phyloP scores from a whole-genome alignment of 2,113 vertebrate genomes.

The Tympanuchus pallidicinctus region DNA sequence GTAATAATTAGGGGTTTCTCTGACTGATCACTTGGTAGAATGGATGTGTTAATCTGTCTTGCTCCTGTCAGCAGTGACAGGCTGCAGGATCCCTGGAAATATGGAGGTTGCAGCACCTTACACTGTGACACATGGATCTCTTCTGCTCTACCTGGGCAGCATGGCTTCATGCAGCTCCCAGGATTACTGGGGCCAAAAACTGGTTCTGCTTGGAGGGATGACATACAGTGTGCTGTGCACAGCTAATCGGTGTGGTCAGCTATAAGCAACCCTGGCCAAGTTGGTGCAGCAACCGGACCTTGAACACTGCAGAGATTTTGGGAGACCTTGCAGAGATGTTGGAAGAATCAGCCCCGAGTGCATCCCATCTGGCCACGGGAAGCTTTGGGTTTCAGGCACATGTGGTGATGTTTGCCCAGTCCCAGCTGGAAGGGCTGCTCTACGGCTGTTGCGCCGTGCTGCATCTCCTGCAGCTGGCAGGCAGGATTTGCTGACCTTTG shows the following conservation, averaged over 20 bases:
- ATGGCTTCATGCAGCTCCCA: rapidly evolving
- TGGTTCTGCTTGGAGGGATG: not conserved
- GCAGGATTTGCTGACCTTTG: constrained; percentile 49
- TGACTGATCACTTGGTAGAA: not conserved
- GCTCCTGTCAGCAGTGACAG: not conserved
- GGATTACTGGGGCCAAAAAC: not conserved
- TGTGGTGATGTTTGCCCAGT: not conserved
- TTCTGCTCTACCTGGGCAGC: not conserved
- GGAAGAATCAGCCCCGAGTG: not conserved
- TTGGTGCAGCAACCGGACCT: not conserved
- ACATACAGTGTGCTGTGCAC: rapidly evolving
- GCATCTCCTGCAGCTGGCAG: not conserved
- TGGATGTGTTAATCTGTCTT: not conserved
- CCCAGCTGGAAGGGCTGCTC: not conserved
- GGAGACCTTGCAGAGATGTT: not conserved
- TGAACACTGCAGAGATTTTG: not conserved
- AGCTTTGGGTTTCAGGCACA: not conserved
- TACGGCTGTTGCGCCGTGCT: rapidly evolving
- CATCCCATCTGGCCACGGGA: not conserved
- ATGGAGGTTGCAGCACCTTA: not conserved
- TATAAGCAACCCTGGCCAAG: not conserved
- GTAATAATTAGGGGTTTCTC: not conserved
- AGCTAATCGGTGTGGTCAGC: rapidly evolving
- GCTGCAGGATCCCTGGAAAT: not conserved
- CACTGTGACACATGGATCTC: not conserved